These are phyloP conservation scores for Drosophila prolongata DNA, from an alignment of 2,888 invertebrate species.

Conservation along the genomic window DNA sequence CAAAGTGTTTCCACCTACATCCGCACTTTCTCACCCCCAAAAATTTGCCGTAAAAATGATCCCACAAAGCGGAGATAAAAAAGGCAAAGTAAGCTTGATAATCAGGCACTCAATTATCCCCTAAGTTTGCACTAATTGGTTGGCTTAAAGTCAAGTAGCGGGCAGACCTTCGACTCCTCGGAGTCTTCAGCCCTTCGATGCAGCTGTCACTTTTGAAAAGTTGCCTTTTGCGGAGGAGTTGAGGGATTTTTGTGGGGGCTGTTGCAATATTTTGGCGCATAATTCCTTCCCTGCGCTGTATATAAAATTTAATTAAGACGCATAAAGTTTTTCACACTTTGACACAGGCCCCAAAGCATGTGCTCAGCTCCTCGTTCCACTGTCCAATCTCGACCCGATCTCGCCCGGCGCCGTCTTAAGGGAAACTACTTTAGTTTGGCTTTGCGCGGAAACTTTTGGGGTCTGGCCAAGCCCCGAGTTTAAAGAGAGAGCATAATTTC, in stretches of 20 bases:
- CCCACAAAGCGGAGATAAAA: conserved; percentile 2
- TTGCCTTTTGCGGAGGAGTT: conserved; percentile 46
- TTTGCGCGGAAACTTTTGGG: conserved; percentile 64
- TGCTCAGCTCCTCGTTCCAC: conserved; percentile 28
- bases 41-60: conserved; percentile 6
- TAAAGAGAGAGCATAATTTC: conserved; percentile 42
- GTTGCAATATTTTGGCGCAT: conserved; percentile 55
- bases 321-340: conserved; percentile 76
- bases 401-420: conserved; percentile 58
- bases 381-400: conserved; percentile 43
- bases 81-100: conserved; percentile 32
- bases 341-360: conserved; percentile 71
- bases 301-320: conserved; percentile 76
- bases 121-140: conserved; percentile 62
- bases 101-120: conserved; percentile 56
- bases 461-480: conserved; percentile 28
- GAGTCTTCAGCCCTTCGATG: conserved; percentile 11
- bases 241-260: conserved; percentile 34
- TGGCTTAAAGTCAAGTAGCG: conserved; percentile 55
- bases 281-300: conserved; percentile 47
- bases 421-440: conserved; percentile 70
- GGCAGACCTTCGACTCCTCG: conserved; percentile 12
- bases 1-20: neutral
- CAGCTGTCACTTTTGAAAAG: conserved; percentile 77
- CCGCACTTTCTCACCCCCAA: neutral